Base-by-base conservation (phyloP, 2,888 invertebrate genomes). In the Chrysolina oricalcia region DNA sequence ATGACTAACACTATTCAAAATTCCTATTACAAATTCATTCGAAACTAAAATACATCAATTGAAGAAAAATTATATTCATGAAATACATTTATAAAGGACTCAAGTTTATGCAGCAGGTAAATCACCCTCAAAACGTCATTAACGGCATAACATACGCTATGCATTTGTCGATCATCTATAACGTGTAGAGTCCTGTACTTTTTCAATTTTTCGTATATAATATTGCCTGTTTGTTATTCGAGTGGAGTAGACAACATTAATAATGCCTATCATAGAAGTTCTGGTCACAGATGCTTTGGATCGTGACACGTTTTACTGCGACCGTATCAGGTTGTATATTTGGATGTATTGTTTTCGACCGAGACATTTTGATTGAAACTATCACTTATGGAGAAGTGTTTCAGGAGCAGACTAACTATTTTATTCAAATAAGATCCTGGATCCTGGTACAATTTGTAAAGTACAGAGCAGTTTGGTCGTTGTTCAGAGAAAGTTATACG, bases 211-310 rank as follows among this genome's bases (percentile, higher is more conserved):
- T 35, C 53, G 40, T 40, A 10, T 27, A 40, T 53, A n/a, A 48
- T 68, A 68, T 68, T 68, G 63, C 59, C 63, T 27, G 21, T 23
- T 72, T 50, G 23, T 65, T 70, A 78, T 78, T 78, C 78, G 23
- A 46, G 46, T 19, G 65, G 21, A 50, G 78, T 78, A 65, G 35
- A 59, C 27, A 46, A 48, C 72, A 75, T 75, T 70, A 73, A 78
- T 78, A 78, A 78, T 48, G 59, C 65, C 75, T 69, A 63, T 76
- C 65, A 73, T 64, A 46, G 76, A 63, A 69, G 66, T 48, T 67
- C 59, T 67, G 76, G 76, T 73, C 76, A 62, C 78, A 75, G 75
- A 73, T 78, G 75, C 75, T 62, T 65, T 66, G 59, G 56, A 67
- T 73, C 68, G 73, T 73, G 70, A 23, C 62, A 43, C 40, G 62